phyloP scores from a whole-genome alignment of 1,140 invertebrate species.

The Drosophila rhopaloa region DNA sequence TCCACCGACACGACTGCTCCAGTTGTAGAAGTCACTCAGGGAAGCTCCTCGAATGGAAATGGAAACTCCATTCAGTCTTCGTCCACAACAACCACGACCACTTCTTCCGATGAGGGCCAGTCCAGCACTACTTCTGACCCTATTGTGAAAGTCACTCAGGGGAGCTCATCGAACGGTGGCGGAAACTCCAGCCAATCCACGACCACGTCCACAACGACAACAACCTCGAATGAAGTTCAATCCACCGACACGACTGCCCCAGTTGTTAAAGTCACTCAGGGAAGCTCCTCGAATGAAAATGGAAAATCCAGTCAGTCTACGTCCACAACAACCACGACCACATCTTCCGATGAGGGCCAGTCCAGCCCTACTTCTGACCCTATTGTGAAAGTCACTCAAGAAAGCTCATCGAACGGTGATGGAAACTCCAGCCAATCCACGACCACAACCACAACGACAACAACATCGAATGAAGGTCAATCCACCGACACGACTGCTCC shows the following conservation, averaged over 20 bases:
- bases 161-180: not conserved
- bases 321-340: slow-evolving; percentile 6
- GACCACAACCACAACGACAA: not conserved
- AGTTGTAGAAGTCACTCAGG: too few species aligned
- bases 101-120: not conserved
- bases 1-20: too few species aligned
- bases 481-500: not conserved
- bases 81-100: not conserved
- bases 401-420: not conserved
- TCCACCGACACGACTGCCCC: not conserved
- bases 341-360: not conserved
- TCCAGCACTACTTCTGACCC: not conserved
- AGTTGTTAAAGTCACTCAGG: not conserved
- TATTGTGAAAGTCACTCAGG: not conserved
- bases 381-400: not conserved
- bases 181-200: too few species aligned
- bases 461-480: not conserved
- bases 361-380: not conserved
- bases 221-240: not conserved
- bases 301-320: not conserved
- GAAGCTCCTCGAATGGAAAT: too few species aligned
- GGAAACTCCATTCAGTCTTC: too few species aligned
- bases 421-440: not conserved
- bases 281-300: too few species aligned
- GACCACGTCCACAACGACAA: not conserved